Evolutionary conservation across 2,888 invertebrate genomes (phyloP).

Genomic region (Epistrophe grossulariae): DNA sequence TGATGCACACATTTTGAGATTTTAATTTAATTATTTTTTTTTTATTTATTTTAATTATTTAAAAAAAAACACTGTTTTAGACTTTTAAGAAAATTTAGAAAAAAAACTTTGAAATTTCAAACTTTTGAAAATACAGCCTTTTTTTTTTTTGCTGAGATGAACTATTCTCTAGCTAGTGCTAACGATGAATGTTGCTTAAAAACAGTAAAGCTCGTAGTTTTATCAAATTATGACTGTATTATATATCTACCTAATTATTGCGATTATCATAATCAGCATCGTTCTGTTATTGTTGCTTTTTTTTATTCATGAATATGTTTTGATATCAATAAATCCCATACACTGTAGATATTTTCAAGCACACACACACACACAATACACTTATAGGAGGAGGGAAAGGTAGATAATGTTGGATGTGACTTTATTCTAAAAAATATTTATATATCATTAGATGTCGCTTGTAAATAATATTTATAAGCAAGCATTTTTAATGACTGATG

Average conservation of each 20-base stretch:
- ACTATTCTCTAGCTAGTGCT: slow-evolving; percentile 1
- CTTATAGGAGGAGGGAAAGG: neutral
- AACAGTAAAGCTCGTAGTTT: neutral
- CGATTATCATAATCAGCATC: slow-evolving; percentile 16
- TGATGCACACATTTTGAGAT: slow-evolving; percentile 52
- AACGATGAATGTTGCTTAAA: slow-evolving; percentile 6
- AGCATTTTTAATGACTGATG: no score
- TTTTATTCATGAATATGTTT: neutral
- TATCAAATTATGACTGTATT: neutral
- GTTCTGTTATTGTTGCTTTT: slow-evolving; percentile 6
- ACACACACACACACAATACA: neutral
- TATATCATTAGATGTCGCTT: no score
- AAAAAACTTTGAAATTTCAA: neutral
- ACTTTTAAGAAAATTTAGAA: neutral
- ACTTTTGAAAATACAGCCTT: neutral
- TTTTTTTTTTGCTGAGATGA: neutral
- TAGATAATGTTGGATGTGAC: neutral
- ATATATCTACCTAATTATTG: neutral
- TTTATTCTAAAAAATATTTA: neutral
- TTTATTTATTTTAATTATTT: neutral
- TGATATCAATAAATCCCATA: neutral
- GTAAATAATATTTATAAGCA: no score
- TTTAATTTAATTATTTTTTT: neutral
- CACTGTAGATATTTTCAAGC: neutral
- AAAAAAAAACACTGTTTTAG: neutral